Evolutionary conservation across 2,888 invertebrate species (phyloP).

Genomic region (Napeogenes inachia): DNA sequence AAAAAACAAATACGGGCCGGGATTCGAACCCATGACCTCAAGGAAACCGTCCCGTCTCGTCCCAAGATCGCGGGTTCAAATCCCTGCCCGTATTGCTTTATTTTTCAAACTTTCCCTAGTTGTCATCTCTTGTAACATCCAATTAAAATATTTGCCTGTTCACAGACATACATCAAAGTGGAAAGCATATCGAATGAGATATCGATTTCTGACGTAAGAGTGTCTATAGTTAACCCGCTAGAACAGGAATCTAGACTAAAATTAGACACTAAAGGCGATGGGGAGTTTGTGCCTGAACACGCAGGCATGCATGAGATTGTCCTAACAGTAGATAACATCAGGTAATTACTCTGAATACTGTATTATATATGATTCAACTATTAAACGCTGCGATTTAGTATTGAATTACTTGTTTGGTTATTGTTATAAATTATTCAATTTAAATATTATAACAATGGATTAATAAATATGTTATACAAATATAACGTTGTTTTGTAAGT

Average conservation of each 20-base stretch:
- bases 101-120: too few species aligned
- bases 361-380: conserved; percentile 6
- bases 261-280: conserved; percentile 85
- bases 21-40: too few species aligned
- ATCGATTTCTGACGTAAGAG: conserved; percentile 83
- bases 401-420: conserved; percentile 16
- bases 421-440: neutral
- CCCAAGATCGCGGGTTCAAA: too few species aligned
- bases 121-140: neutral
- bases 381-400: conserved; percentile 14
- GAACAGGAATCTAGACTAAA: conserved; percentile 81
- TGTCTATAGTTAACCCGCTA: conserved; percentile 87
- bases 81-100: too few species aligned
- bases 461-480: conserved; percentile 5
- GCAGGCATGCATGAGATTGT: conserved; percentile 94
- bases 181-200: conserved; percentile 84
- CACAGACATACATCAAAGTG: conserved; percentile 87
- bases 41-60: too few species aligned
- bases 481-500: neutral
- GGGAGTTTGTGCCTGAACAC: conserved; percentile 91
- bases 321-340: conserved; percentile 77
- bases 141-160: conserved; percentile 26
- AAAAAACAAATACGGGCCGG: too few species aligned
- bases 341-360: conserved; percentile 4
- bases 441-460: neutral